A percentile compares a stretch with the other conserved stretches of the same genome.
Conservation (phyloP, 2,888 invertebrate species). For the Zelleria hepariella region DNA sequence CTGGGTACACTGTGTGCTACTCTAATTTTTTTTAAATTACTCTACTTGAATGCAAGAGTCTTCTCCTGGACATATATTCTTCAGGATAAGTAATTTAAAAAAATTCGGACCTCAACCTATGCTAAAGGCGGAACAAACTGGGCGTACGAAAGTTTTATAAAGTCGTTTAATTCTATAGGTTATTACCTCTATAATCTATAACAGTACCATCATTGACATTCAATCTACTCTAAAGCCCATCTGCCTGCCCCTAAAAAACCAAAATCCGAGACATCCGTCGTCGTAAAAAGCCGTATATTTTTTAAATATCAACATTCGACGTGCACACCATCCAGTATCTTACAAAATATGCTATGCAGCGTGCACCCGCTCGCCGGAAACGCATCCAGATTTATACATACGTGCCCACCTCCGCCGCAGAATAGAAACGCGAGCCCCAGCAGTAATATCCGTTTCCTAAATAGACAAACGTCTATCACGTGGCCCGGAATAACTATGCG, state of each 20-base stretch:
- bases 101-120: no score
- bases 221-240: background rate
- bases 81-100: no score
- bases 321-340: conserved; percentile 52
- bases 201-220: no score
- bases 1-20: background rate
- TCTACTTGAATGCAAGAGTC: no score
- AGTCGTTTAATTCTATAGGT: no score
- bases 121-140: no score
- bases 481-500: conserved; percentile 65
- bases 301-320: conserved; percentile 50
- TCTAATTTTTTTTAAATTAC: background rate
- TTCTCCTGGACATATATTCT: no score
- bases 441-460: conserved; percentile 73
- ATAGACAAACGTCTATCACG: conserved; percentile 69
- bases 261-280: conserved; percentile 39
- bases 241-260: background rate
- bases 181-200: no score
- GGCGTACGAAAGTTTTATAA: no score
- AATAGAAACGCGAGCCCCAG: conserved; percentile 63
- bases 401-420: conserved; percentile 59
- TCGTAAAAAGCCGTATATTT: conserved; percentile 20
- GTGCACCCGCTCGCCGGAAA: conserved; percentile 9
- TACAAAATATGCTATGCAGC: conserved; percentile 30
- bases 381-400: conserved; percentile 35